Conservation (phyloP, 2,113 vertebrate species). For the Semnornis frantzii region DNA sequence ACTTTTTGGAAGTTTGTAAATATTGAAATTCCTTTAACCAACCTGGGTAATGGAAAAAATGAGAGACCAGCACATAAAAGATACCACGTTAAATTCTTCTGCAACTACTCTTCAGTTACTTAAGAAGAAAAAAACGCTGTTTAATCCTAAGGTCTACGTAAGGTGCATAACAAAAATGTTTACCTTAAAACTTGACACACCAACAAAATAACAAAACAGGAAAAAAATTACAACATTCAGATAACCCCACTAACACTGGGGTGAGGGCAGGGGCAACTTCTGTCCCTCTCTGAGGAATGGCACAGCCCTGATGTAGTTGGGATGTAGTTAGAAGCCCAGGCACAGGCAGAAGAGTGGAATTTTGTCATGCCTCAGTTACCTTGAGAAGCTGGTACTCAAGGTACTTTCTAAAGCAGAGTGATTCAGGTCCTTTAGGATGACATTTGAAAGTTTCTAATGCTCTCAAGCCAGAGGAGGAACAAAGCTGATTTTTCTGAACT, state of each 20-base stretch:
- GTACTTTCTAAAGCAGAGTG: neutral
- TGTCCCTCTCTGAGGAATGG: neutral
- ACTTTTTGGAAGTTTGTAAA: neutral
- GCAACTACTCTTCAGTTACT: neutral
- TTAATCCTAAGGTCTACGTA: neutral
- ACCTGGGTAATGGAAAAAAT: conserved; percentile 34
- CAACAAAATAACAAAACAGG: neutral
- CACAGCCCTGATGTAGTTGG: neutral
- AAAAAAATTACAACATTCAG: neutral
- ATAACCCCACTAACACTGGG: neutral
- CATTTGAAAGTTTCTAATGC: neutral
- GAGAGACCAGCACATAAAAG: neutral
- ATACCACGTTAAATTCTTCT: neutral
- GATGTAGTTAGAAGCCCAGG: neutral
- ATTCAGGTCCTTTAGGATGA: neutral
- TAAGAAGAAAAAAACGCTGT: neutral
- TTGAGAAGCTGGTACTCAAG: neutral
- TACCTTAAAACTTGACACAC: neutral
- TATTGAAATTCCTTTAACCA: neutral
- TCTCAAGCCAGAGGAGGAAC: neutral
- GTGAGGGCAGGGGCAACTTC: neutral
- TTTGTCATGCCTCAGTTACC: neutral
- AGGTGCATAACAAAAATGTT: neutral
- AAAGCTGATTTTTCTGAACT: conserved; percentile 13
- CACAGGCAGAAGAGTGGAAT: neutral